A percentile compares a stretch with the other conserved stretches of the same genome.
phyloP scores from a whole-genome alignment of 2,113 vertebrate genomes.

The Ceyx melanurus region DNA sequence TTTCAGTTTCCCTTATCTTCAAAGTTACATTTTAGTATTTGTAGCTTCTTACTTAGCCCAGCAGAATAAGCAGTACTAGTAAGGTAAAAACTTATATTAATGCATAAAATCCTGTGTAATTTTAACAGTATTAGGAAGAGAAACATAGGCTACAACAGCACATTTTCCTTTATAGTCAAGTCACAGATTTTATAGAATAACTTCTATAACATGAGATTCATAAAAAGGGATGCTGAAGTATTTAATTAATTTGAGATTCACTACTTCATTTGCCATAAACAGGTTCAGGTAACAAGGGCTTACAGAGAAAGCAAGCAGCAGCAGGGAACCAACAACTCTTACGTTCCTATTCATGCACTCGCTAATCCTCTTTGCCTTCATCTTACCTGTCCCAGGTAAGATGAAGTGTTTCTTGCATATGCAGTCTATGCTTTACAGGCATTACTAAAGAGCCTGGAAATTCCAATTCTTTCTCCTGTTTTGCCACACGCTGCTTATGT shows the following conservation, averaged over 20 bases:
- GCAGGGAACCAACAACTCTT: not conserved
- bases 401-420: not conserved
- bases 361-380: not conserved
- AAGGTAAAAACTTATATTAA: not conserved
- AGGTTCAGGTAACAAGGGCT: not conserved
- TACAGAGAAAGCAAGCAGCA: not conserved
- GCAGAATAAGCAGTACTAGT: not conserved
- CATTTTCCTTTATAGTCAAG: not conserved
- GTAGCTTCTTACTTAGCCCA: not conserved
- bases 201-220: not conserved
- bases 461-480: not conserved
- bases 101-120: not conserved
- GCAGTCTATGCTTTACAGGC: not conserved
- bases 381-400: not conserved
- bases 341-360: not conserved
- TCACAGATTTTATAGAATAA: not conserved
- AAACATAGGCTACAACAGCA: not conserved
- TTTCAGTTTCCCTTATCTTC: not conserved
- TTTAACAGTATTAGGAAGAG: not conserved
- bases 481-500: not conserved
- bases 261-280: not conserved
- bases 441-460: not conserved
- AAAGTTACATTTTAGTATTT: not conserved
- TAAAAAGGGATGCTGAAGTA: not conserved
- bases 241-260: not conserved